A percentile compares a stretch with the other conserved stretches of the same genome.
phyloP scores from a whole-genome alignment of 1,140 invertebrate species.

The Agrilus planipennis region DNA sequence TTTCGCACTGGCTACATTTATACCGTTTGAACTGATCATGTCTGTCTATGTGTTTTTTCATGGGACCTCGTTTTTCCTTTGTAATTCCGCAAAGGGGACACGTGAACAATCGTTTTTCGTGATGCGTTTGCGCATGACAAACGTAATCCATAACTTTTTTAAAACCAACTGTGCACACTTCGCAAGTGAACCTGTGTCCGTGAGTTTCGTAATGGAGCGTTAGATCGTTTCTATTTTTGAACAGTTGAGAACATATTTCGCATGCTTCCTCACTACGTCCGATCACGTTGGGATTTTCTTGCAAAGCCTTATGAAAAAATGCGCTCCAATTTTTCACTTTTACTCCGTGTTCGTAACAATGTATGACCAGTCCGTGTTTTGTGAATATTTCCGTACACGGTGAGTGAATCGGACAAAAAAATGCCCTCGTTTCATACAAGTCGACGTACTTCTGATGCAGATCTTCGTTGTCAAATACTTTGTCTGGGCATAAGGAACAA shows the following conservation, averaged over 20 bases:
- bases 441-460: too few species aligned
- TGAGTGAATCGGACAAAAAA: too few species aligned
- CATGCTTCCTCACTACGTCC: too few species aligned
- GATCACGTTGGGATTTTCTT: too few species aligned
- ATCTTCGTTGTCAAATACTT: too few species aligned
- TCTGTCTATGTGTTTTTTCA: slow-evolving; percentile 21
- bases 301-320: too few species aligned
- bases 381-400: too few species aligned
- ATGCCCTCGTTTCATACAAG: too few species aligned
- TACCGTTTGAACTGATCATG: slow-evolving; percentile 24
- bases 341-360: too few species aligned
- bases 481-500: too few species aligned
- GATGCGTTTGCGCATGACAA: slow-evolving; percentile 31
- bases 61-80: slow-evolving; percentile 20
- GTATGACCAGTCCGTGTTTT: too few species aligned
- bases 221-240: slow-evolving; percentile 39
- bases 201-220: slow-evolving; percentile 45
- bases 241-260: slow-evolving; percentile 38
- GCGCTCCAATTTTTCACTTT: too few species aligned
- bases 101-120: slow-evolving; percentile 34
- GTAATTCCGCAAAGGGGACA: slow-evolving; percentile 38
- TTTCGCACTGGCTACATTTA: slow-evolving; percentile 28
- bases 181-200: slow-evolving; percentile 24
- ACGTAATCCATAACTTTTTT: slow-evolving; percentile 24
- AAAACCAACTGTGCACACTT: slow-evolving; percentile 15